A percentile compares a stretch with the other conserved stretches of the same genome.
phyloP scores from a whole-genome alignment of 2,113 vertebrate species.

The Plectropomus leopardus region DNA sequence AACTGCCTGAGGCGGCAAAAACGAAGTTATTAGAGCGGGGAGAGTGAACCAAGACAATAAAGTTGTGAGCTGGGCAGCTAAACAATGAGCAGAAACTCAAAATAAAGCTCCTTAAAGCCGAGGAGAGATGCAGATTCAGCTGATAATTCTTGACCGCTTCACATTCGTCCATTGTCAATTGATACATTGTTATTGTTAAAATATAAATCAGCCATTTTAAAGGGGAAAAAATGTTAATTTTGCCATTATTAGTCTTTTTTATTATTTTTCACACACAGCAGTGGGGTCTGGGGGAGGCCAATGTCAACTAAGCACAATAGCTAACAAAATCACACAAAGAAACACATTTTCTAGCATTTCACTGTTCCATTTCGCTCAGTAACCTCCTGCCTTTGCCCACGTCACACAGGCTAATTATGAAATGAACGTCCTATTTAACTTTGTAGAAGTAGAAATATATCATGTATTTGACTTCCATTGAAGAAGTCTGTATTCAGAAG shows the following conservation, averaged over 20 bases:
- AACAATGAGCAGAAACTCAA: background rate
- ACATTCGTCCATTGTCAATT: background rate
- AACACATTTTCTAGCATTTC: slow-evolving; percentile 14
- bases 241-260: background rate
- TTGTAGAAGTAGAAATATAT: slow-evolving; percentile 13
- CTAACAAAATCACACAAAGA: background rate
- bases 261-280: background rate
- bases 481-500: slow-evolving; percentile 32
- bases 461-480: slow-evolving; percentile 11
- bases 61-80: background rate
- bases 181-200: background rate
- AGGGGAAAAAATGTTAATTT: background rate
- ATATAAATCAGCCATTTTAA: background rate
- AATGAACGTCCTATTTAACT: slow-evolving; percentile 1
- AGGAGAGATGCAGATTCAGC: background rate
- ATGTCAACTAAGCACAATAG: background rate
- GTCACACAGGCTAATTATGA: slow-evolving; percentile 15
- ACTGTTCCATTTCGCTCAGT: background rate
- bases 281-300: no score
- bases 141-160: background rate
- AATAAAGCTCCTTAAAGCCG: no score
- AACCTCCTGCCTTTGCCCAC: background rate
- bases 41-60: background rate
- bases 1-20: background rate
- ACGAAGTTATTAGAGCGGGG: background rate